These are phyloP conservation scores for Ephydatia muelleri DNA, from an alignment of 37 sponge, comb jelly and placozoan genomes.

Conservation along the genomic window DNA sequence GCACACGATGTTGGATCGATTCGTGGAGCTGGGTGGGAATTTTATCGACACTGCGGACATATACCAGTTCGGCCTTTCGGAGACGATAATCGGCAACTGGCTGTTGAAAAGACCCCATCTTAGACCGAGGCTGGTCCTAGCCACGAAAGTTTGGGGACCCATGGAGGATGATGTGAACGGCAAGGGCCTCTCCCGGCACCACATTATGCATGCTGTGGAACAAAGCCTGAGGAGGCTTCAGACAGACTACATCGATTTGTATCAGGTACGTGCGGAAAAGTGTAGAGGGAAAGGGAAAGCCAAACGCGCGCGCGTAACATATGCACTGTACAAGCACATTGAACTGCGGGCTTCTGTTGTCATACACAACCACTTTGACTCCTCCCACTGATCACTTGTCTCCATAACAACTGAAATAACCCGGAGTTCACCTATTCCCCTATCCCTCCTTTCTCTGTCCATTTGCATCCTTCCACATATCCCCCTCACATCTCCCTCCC, in stretches of 20 bases:
- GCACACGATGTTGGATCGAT: constrained; percentile 73
- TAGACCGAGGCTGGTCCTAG: constrained; percentile 44
- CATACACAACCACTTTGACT: neutral
- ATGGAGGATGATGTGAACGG: constrained; percentile 79
- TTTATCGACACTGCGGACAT: constrained; percentile 94
- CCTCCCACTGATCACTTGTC: too few relatives aligned
- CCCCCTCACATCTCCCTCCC: neutral
- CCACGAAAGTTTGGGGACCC: constrained; percentile 59
- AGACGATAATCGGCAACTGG: constrained; percentile 84
- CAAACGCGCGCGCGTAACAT: too few relatives aligned
- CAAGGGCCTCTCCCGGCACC: constrained; percentile 83
- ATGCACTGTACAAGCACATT: neutral
- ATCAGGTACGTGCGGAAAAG: constrained; percentile 54
- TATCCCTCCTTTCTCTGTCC: neutral
- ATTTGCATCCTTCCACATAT: neutral
- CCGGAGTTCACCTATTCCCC: neutral
- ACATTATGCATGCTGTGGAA: constrained; percentile 77
- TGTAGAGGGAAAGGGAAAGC: neutral
- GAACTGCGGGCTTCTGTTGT: neutral
- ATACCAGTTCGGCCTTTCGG: constrained; percentile 79
- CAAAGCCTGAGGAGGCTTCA: constrained; percentile 71
- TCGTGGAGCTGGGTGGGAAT: constrained; percentile 85
- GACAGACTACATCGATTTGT: constrained; percentile 84
- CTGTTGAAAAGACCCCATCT: constrained; percentile 49
- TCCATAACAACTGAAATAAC: neutral